These are phyloP conservation scores for Cheilosia grossa DNA, from an alignment of 2,888 invertebrate genomes.

Conservation along the genomic window DNA sequence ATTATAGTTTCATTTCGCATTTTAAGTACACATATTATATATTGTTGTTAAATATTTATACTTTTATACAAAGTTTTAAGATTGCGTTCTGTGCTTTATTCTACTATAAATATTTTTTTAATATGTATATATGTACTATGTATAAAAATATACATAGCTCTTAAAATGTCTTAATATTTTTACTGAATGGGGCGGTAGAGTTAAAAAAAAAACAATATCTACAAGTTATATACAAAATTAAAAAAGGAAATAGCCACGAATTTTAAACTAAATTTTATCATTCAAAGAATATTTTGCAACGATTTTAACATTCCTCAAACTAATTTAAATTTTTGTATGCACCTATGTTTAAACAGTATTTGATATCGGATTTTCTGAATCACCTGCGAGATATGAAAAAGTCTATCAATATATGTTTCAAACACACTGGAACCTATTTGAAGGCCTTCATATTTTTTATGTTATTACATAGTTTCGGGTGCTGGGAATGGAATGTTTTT, in stretches of 20 bases:
- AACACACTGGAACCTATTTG: too few species aligned
- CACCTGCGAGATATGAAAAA: not conserved
- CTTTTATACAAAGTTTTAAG: conserved; percentile 33
- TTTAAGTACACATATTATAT: conserved; percentile 23
- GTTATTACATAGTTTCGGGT: not conserved
- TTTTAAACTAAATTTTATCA: not conserved
- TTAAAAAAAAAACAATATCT: not conserved
- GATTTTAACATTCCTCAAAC: conserved; percentile 4
- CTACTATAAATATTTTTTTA: conserved; percentile 26
- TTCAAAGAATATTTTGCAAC: conserved; percentile 1
- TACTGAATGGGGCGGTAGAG: not conserved
- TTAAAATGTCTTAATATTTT: conserved; percentile 11
- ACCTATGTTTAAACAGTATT: not conserved
- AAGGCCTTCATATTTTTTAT: not conserved
- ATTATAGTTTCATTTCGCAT: conserved; percentile 25
- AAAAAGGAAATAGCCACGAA: not conserved
- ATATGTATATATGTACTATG: conserved; percentile 8
- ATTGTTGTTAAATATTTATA: conserved; percentile 57
- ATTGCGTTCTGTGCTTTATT: conserved; percentile 38
- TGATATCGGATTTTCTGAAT: not conserved
- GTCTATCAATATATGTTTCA: too few species aligned
- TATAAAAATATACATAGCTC: conserved; percentile 6
- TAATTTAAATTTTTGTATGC: not conserved
- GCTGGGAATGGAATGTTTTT: not conserved
- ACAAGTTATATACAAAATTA: not conserved